Base-by-base conservation (phyloP, 2,113 vertebrate species). In the Hippopotamus amphibius region DNA sequence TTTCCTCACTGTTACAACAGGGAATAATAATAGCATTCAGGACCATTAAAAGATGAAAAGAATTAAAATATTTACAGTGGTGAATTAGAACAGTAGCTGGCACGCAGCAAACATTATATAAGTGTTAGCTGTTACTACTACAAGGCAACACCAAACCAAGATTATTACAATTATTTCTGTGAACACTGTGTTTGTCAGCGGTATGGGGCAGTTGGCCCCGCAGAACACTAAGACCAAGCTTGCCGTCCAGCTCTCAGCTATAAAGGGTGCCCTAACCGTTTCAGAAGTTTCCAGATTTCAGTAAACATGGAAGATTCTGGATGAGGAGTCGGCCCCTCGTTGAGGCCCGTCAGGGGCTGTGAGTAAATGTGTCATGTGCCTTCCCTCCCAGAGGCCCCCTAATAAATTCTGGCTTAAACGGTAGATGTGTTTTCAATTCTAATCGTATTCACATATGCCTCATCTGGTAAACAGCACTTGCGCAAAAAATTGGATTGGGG, bases 391-490 rank as follows among this genome's bases (percentile, higher is more conserved):
- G 0, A 14, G 69, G 48, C 41, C 76, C 22, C 66, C 30, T 43
- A 15, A 6, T 79, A 50, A 71, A 77, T 80, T 57, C 84, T 37
- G 61, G 77, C 68, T 87, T 61, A 41, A 7, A 37, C 48, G 53
- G 93, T 43, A 93, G 87, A 12, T 59, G 53, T 95, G 90, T 93
- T 79, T 95, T 90, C 85, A 7, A 1, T 24, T 84, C 55, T 68
- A 91, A 96, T 69, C 50, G 76, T 37, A 82, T 15, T 65, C 46
- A 46, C 83, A 61, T 30, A 81, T 92, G 53, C 46, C 68, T 97
- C 97, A 96, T 97, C 95, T 89, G 95, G 96, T 71, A 86, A 90
- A 94, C 5, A 28, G 79, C 93, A 81, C 82, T 90, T 86, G 55
- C 41, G 76, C 68, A 92, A 76, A 96, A 95, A 88, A 95, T 85